phyloP scores from a whole-genome alignment of 2,113 vertebrate species.

The Antechinus flavipes region DNA sequence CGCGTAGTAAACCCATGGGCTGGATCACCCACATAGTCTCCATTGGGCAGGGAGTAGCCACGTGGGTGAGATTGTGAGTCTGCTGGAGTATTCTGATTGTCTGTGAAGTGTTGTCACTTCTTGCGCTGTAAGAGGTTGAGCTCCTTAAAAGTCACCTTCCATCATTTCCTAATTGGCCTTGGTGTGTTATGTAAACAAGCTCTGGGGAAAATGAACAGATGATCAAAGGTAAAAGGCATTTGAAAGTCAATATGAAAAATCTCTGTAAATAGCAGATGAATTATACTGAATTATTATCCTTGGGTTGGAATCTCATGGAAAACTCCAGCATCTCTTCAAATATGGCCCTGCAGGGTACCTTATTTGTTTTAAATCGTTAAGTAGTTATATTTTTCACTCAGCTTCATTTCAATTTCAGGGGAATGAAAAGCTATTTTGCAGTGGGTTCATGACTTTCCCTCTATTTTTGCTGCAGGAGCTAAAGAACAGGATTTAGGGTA shows the following conservation, averaged over 20 bases:
- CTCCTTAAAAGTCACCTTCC: slow-evolving; percentile 5
- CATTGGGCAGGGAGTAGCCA: background rate
- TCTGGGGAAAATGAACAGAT: slow-evolving; percentile 36
- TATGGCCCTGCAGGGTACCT: background rate
- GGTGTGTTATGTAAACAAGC: slow-evolving; percentile 56
- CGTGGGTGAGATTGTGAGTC: background rate
- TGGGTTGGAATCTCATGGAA: slow-evolving; percentile 19
- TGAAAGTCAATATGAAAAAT: slow-evolving; percentile 38
- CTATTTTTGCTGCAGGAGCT: slow-evolving; percentile 43
- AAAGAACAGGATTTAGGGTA: background rate
- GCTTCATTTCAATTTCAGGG: slow-evolving; percentile 44
- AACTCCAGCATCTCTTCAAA: background rate
- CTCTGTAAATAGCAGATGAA: background rate
- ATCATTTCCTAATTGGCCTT: slow-evolving; percentile 54
- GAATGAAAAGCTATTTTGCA: background rate
- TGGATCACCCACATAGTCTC: background rate
- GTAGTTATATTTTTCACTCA: slow-evolving; percentile 47
- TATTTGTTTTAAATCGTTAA: slow-evolving; percentile 50
- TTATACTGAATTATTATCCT: slow-evolving; percentile 18
- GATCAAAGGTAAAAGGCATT: slow-evolving; percentile 14
- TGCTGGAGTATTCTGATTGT: background rate
- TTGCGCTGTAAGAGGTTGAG: background rate
- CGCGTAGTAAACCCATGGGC: background rate
- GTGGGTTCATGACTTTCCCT: slow-evolving; percentile 20
- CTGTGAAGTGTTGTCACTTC: background rate